A percentile compares a stretch with the other conserved stretches of the same genome.
Conservation (phyloP, 1,140 invertebrate genomes). For the Plutomurus gul region DNA sequence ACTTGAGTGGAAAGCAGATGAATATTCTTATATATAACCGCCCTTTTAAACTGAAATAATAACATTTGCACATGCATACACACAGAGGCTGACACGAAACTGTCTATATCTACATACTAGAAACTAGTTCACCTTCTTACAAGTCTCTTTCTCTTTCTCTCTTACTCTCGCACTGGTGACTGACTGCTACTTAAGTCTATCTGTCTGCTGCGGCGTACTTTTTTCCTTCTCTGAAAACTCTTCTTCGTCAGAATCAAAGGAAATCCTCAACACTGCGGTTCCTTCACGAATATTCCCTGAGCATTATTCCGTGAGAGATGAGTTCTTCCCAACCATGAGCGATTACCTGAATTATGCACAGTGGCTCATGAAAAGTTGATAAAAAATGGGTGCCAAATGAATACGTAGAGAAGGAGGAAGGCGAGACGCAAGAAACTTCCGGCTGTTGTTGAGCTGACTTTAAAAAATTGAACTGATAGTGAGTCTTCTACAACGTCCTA, state of each 20-base stretch:
- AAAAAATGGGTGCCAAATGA: conserved; percentile 30
- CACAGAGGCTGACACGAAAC: no score
- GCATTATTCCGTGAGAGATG: not conserved
- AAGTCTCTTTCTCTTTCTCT: no score
- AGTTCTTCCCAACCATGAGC: not conserved
- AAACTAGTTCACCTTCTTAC: no score
- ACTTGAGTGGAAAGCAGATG: no score
- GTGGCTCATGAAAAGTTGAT: not conserved
- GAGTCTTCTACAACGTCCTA: no score
- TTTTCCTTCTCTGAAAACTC: no score
- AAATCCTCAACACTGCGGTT: not conserved
- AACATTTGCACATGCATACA: no score
- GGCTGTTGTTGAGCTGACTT: not conserved
- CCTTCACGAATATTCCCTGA: not conserved
- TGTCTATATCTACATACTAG: no score
- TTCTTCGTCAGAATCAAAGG: not conserved
- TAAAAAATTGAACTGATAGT: not conserved
- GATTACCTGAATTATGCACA: conserved; percentile 34
- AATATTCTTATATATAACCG: no score
- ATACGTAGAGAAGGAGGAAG: conserved; percentile 3
- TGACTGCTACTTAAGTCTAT: no score
- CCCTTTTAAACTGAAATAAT: no score
- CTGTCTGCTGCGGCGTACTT: not conserved
- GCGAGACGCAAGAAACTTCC: not conserved
- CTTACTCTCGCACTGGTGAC: no score